These are phyloP conservation scores for Oligia latruncula DNA, from an alignment of 2,888 invertebrate genomes.

Conservation along the genomic window DNA sequence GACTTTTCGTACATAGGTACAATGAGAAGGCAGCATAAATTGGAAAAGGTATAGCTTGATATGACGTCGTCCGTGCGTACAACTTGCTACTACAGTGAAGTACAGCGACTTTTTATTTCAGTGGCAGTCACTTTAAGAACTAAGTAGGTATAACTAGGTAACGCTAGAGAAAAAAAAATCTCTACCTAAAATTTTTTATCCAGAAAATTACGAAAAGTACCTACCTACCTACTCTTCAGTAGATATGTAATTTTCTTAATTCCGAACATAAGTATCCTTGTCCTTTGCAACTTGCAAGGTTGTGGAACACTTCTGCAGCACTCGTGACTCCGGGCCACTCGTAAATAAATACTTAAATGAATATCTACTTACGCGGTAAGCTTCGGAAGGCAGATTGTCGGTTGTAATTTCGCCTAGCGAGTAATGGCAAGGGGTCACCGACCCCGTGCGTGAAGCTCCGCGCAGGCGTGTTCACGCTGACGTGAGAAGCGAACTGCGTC, in stretches of 20 bases:
- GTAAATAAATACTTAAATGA: background rate
- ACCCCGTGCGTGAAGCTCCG: conserved; percentile 87
- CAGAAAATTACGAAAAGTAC: background rate
- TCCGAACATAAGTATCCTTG: background rate
- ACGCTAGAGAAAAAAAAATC: background rate
- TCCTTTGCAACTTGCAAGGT: background rate
- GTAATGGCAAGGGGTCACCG: conserved; percentile 79
- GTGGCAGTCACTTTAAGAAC: background rate
- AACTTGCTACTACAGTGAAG: background rate
- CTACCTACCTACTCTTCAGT: background rate
- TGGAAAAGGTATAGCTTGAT: background rate
- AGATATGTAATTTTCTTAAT: too few species aligned
- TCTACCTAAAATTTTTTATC: background rate
- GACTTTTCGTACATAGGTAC: background rate
- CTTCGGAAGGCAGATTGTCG: conserved; percentile 67
- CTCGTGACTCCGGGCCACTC: background rate
- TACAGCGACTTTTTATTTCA: background rate
- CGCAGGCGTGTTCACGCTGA: conserved; percentile 85
- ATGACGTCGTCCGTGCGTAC: background rate
- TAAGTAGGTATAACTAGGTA: background rate
- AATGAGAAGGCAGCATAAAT: background rate
- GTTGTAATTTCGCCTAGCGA: conserved; percentile 67
- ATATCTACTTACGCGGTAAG: conserved; percentile 72
- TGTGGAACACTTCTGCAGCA: background rate
- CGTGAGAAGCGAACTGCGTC: conserved; percentile 85